A percentile compares a stretch with the other conserved stretches of the same genome.
Conservation (phyloP, 1,140 invertebrate species). For the Drosophila subpulchrella region DNA sequence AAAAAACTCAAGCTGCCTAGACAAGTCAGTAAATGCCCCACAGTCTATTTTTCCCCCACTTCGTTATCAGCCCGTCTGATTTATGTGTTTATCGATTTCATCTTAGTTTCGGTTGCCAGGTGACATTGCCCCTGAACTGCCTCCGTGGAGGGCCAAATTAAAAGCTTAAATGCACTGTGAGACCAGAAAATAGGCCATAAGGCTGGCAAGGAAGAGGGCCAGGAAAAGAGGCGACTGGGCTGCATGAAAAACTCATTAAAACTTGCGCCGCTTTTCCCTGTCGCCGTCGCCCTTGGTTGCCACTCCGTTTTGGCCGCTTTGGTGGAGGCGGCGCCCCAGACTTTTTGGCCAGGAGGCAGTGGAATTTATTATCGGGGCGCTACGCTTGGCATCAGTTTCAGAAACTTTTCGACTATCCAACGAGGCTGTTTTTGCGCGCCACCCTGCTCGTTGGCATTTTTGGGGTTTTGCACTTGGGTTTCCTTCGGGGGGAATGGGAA, state of each 20-base stretch:
- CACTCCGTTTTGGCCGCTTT: slow-evolving; percentile 18
- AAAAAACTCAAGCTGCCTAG: slow-evolving; percentile 6
- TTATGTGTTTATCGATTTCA: slow-evolving; percentile 72
- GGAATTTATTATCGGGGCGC: slow-evolving; percentile 73
- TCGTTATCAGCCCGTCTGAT: slow-evolving; percentile 50
- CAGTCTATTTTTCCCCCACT: neutral
- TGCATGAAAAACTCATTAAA: slow-evolving; percentile 81
- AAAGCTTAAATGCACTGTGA: slow-evolving; percentile 63
- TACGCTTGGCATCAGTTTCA: slow-evolving; percentile 77
- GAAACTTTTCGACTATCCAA: slow-evolving; percentile 76
- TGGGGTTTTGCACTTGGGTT: neutral
- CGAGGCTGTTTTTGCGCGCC: slow-evolving; percentile 18
- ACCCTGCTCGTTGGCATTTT: slow-evolving; percentile 17
- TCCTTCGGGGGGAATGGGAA: neutral
- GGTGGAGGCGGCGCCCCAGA: slow-evolving; percentile 1
- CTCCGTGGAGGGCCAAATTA: slow-evolving; percentile 36
- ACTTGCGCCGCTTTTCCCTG: slow-evolving; percentile 63
- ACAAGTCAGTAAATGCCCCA: neutral
- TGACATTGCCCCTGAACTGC: slow-evolving; percentile 71
- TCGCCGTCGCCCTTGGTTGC: slow-evolving; percentile 47
- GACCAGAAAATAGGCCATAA: slow-evolving; percentile 41
- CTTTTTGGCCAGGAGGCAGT: slow-evolving; percentile 51
- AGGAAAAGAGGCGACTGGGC: slow-evolving; percentile 11
- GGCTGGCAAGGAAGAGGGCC: neutral
- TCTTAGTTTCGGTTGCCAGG: slow-evolving; percentile 66